Base-by-base conservation (phyloP, 1,140 invertebrate genomes). In the Neodiprion pinetum region DNA sequence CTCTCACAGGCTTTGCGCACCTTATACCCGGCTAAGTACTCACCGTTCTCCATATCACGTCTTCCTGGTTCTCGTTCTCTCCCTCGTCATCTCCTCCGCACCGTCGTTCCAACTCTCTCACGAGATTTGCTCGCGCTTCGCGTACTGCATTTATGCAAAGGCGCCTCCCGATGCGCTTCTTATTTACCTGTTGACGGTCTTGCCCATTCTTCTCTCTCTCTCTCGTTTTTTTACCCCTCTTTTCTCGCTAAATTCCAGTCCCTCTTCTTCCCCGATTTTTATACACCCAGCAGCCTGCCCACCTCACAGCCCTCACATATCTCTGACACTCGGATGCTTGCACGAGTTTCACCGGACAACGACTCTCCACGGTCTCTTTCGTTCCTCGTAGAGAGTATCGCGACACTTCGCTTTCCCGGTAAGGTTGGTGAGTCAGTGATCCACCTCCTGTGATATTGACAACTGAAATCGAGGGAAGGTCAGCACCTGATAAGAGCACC, bases 1-100 rank as follows among this genome's bases (percentile, higher is more conserved):
- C 48, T 66, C 73, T 74, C 73, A 61, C 53, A 61, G 28, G 53
- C 67, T 74, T 74, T 74, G 69, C 71, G 71, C 70, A 71, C 73
- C 49, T 66, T 47, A 67, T 71, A 47, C 66, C 68, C 68, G 48
- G 48, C 66, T 72, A 17, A 48, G 17, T 67, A 73, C 47, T 11
- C 11, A 11, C 23, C 47, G 49, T 66, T 65, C 9, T 48, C 71
- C 66, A 53, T 17, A 48, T 71, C 53, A 67, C 50, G 28, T 74
- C 73, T n/a, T 74, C 49, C 66, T n/a, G n/a, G n/a, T 14, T 65
- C 61, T 61, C n/a, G 11, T 14, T 12, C 53, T 61, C 53, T 61
- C n/a, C 28, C 53, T 61, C 8, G 53, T 61, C 11, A 61, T 61
- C 53, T 61, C 53, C n/a, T 61, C 53, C n/a, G 11, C 53, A 61